Evolutionary conservation across 2,888 invertebrate species (phyloP), one percentile per base, ranked within the genome.

Genomic region (Shargacucullia verbasci): DNA sequence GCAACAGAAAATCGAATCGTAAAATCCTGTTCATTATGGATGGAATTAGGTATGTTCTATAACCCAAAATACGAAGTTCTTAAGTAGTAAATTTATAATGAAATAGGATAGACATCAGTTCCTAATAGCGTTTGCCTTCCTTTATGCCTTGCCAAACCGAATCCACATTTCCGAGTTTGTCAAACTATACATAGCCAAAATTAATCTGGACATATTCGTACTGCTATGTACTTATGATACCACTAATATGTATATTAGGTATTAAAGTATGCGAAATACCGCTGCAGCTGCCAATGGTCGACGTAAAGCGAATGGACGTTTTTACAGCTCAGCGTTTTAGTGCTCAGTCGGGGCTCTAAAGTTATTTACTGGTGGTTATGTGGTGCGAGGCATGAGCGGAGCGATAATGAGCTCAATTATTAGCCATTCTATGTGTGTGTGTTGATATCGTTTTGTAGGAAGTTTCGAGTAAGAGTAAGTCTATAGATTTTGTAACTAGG

Each of bases 251-350:
- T 72, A 74, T 70, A 73, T 76, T 73, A 70, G 70, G 64, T 72
- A 70, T 70, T 73, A 63, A 70, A 65, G 59, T 63, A 66, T 67
- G 74, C 70, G 73, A 72, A 73, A 81, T 82, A 78, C 76, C 66
- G 77, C 78, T 71, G 79, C 86, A 82, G 82, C 84, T 84, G 86
- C 78, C 84, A 82, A 84, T 83, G 79, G 82, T 77, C 76, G 74
- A 59, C 75, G 76, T 81, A 78, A 82, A 81, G 76, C 78, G 79
- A 76, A 82, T 82, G 82, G 82, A 75, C 80, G 79, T 86, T 87
- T 87, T 87, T 86, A 87, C 83, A 81, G 72, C 84, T 73, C 72
- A 60, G 63, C 81, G 78, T 85, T 85, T 85, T 85, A 87, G 79
- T 82, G 80, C 81, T 75, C 73, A 80, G 79, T 46, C 78, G 84